Evolutionary conservation across 1,140 invertebrate species (phyloP).

Genomic region (Bombus vancouverensis): DNA sequence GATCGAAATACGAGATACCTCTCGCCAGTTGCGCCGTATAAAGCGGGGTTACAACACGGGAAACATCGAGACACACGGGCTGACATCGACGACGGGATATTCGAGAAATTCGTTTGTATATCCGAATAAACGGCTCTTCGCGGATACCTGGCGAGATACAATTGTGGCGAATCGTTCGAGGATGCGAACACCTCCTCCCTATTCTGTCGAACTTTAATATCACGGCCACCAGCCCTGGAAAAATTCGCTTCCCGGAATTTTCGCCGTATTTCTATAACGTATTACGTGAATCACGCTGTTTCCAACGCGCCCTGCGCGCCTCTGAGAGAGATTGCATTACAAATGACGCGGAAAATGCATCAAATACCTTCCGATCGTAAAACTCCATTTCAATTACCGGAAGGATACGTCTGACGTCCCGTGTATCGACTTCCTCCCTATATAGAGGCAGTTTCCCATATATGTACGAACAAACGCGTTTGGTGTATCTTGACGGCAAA

Average conservation of each 20-base stretch:
- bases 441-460: background rate
- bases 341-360: slow-evolving; percentile 14
- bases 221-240: background rate
- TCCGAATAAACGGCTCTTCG: slow-evolving; percentile 48
- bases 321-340: slow-evolving; percentile 7
- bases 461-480: background rate
- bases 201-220: slow-evolving; percentile 43
- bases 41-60: slow-evolving; percentile 58
- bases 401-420: background rate
- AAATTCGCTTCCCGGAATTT: slow-evolving; percentile 20
- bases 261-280: background rate
- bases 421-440: background rate
- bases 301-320: too few relatives aligned
- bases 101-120: slow-evolving; percentile 60
- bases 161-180: background rate
- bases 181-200: slow-evolving; percentile 7
- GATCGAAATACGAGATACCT: slow-evolving; percentile 67
- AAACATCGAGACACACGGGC: slow-evolving; percentile 25
- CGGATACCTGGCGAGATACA: slow-evolving; percentile 29
- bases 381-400: slow-evolving; percentile 4
- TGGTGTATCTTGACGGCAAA: background rate
- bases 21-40: slow-evolving; percentile 39
- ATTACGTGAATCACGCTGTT: background rate
- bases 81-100: slow-evolving; percentile 44
- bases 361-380: background rate